Conservation (phyloP, 1,140 invertebrate genomes). For the Palaemon carinicauda region DNA sequence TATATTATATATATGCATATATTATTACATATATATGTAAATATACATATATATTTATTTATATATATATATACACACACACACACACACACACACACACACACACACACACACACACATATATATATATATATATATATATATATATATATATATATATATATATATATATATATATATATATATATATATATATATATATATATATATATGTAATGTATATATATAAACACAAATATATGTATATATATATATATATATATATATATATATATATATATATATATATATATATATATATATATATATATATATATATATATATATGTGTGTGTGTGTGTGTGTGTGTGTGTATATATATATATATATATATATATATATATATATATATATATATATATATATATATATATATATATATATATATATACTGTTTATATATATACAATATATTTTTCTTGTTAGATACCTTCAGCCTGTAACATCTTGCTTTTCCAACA, state of each 20-base stretch:
- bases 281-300: slow-evolving; percentile 9
- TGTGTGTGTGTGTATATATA: not conserved
- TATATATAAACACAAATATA: no score
- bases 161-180: no score
- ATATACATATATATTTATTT: not conserved
- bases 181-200: no score
- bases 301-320: not conserved
- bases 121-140: slow-evolving; percentile 9
- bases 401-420: slow-evolving; percentile 2
- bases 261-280: slow-evolving; percentile 9
- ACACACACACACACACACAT: not conserved
- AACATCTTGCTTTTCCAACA: no score
- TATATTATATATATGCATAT: not conserved
- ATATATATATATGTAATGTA: no score
- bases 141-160: no score
- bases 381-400: slow-evolving; percentile 9
- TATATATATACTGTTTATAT: no score
- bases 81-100: not conserved
- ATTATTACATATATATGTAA: no score
- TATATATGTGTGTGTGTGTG: not conserved
- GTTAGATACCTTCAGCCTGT: no score
- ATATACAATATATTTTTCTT: not conserved
- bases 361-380: not conserved
- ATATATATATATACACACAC: not conserved
- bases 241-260: slow-evolving; percentile 9